Evolutionary conservation across 2,797 vertebrate species (phyloP), one percentile per base, ranked within the genome.

Genomic region (Columba guinea): DNA sequence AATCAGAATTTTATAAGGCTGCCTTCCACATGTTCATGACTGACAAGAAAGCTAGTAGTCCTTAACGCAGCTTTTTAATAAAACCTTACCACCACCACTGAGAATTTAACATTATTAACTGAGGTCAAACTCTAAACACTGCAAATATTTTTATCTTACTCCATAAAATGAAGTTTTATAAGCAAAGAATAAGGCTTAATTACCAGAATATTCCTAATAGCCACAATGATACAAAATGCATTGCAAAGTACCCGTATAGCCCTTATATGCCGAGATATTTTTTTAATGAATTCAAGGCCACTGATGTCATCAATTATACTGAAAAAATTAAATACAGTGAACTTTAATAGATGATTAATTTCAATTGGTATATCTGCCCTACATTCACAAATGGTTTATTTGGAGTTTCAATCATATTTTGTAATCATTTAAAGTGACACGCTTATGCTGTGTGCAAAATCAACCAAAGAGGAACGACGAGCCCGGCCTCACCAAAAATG

Each of bases 271-370:
- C 2, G 15, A 87, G 77, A 89, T 18, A 18, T 44, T 93, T 60
- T 83, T 39, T 75, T 87, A 91, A 94, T 62, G 59, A 96, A 74
- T 89, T 93, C 81, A 83, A 94, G 68, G 46, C 86, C 75, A 85
- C 1, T 39, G 71, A 74, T 64, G 41, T 30, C 18, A 92, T 35
- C 55, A 85, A 37, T 78, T 34, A 78, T 4, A 74, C 13, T 27
- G 46, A 87, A n/a, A 88, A 87, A 91, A 90, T 59, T 35, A 78
- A 84, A 56, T 46, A 84, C 3, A 3, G 22, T 7, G 11, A 87
- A 74, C 19, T 87, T 39, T 27, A 82, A 87, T 67, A 51, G 16
- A 69, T 0, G 3, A 59, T 37, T 11, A 64, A 58, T 75, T 88
- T 69, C 19, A 63, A 9, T 69, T 32, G 55, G 41, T 46, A 92